Evolutionary conservation across 2,797 vertebrate genomes (phyloP).

Genomic region (Okamejei kenojei): DNA sequence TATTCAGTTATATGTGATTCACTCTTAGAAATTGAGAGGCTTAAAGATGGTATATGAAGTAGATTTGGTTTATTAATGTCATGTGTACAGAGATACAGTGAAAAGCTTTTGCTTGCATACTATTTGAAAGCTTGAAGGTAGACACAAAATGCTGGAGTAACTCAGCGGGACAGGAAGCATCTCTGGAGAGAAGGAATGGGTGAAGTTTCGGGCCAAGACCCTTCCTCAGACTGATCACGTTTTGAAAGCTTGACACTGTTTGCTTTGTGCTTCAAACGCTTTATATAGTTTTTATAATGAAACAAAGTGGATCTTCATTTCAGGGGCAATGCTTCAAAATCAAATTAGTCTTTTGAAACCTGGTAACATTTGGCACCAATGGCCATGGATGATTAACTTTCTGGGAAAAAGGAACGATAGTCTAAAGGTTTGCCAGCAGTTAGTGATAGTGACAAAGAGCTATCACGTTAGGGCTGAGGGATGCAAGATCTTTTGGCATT

Average conservation of each 20-base stretch:
- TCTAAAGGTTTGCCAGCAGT: neutral
- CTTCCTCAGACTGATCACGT: neutral
- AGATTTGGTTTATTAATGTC: no score
- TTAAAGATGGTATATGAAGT: neutral
- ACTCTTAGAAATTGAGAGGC: neutral
- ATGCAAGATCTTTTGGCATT: neutral
- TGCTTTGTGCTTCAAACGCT: neutral
- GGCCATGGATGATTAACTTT: neutral
- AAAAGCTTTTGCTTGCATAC: no score
- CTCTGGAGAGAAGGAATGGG: no score
- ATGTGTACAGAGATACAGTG: no score
- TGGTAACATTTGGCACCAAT: neutral
- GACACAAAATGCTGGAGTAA: no score
- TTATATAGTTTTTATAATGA: neutral
- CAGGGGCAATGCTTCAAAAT: neutral
- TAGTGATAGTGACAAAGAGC: neutral
- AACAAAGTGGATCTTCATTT: neutral
- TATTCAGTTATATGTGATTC: neutral
- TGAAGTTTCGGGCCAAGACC: no score
- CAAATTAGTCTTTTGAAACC: neutral
- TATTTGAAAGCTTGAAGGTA: no score
- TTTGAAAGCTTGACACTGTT: neutral
- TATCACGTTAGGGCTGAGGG: neutral
- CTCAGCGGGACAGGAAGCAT: no score
- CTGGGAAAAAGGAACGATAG: neutral